phyloP scores from a whole-genome alignment of 2,113 vertebrate genomes.

The Spermophilus dauricus region DNA sequence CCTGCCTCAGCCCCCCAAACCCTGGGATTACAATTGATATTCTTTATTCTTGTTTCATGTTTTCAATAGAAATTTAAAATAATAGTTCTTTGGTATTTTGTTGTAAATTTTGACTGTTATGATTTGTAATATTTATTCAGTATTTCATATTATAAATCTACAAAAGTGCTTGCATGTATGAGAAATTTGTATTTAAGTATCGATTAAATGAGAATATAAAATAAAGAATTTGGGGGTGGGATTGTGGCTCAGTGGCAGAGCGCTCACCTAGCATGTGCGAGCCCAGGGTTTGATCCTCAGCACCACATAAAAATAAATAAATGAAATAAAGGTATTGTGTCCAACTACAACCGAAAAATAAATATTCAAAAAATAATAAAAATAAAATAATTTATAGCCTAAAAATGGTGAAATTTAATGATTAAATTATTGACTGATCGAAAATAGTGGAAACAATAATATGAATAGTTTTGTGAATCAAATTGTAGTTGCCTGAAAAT shows the following conservation, averaged over 20 bases:
- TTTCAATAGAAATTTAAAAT: background rate
- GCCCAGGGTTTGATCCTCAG: too few species aligned
- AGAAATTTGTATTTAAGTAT: background rate
- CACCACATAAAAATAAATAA: too few species aligned
- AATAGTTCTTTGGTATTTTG: background rate
- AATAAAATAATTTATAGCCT: conserved; percentile 55
- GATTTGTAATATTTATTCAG: conserved; percentile 18
- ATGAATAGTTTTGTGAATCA: background rate
- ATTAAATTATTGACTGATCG: background rate
- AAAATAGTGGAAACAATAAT: background rate
- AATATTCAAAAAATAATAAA: too few species aligned
- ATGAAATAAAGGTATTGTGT: too few species aligned
- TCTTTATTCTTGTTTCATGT: conserved; percentile 13
- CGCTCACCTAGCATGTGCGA: too few species aligned
- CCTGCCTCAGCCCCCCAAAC: too few species aligned
- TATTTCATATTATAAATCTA: background rate
- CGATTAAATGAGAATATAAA: background rate
- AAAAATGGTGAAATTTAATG: background rate
- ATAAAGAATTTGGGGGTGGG: conserved; percentile 51
- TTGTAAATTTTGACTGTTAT: background rate
- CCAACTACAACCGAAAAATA: too few species aligned
- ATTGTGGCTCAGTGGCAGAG: too few species aligned
- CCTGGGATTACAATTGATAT: too few species aligned
- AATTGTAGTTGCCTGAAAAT: background rate
- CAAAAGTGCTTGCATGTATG: background rate